phyloP scores from a whole-genome alignment of 2,888 invertebrate genomes.

The Ophion ventricosus region DNA sequence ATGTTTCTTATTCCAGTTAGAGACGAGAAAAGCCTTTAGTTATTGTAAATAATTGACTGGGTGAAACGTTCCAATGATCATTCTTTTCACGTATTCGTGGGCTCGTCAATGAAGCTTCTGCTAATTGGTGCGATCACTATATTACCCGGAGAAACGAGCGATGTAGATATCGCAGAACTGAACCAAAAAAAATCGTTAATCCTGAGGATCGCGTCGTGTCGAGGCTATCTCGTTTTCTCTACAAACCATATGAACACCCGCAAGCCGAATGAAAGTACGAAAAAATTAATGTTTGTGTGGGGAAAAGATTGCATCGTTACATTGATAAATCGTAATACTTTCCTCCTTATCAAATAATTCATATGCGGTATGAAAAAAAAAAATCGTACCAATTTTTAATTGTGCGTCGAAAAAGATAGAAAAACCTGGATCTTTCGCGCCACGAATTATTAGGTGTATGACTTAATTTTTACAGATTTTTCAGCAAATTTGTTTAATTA shows the following conservation, averaged over 20 bases:
- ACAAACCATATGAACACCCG: background rate
- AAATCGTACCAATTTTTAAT: background rate
- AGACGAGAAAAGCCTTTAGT: background rate
- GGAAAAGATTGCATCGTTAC: background rate
- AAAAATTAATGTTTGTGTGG: background rate
- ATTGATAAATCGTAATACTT: background rate
- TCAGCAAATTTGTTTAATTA: too few species aligned
- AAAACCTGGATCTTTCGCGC: background rate
- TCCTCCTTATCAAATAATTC: background rate
- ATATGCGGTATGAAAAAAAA: background rate
- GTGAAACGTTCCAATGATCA: background rate
- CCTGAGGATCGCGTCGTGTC: constrained; percentile 39
- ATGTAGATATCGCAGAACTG: constrained; percentile 43
- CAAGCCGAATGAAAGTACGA: background rate
- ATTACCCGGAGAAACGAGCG: constrained; percentile 22
- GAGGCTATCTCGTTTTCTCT: background rate
- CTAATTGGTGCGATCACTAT: background rate
- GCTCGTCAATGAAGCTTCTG: constrained; percentile 13
- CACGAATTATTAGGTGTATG: too few species aligned
- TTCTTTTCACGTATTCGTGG: background rate
- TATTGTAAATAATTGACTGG: constrained; percentile 5
- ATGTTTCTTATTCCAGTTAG: background rate
- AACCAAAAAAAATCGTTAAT: constrained; percentile 30
- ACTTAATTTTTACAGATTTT: too few species aligned
- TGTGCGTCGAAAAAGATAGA: background rate